Conservation (phyloP, 2,113 vertebrate genomes). For the Equus przewalskii region DNA sequence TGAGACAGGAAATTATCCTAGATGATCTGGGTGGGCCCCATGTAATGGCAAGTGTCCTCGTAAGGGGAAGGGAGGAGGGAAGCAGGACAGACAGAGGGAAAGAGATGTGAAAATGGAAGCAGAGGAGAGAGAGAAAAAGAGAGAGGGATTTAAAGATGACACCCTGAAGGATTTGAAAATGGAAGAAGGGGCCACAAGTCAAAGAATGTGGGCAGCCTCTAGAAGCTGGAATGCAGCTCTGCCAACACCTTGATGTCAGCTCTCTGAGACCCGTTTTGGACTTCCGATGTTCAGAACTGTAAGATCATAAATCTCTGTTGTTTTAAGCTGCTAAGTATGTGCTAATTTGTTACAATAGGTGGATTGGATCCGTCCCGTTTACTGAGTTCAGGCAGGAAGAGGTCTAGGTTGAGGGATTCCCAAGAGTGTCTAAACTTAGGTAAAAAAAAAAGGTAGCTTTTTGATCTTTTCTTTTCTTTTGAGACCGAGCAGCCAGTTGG, state of each 20-base stretch:
- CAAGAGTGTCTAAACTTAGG: background rate
- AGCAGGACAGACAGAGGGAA: background rate
- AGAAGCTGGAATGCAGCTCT: background rate
- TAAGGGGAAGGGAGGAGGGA: background rate
- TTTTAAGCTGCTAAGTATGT: background rate
- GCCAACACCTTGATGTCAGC: background rate
- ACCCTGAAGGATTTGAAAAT: background rate
- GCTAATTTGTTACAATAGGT: background rate
- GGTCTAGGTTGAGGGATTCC: background rate
- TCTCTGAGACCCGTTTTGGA: background rate
- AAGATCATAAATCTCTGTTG: background rate
- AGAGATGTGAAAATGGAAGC: background rate
- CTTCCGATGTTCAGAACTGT: background rate
- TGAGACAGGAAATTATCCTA: background rate
- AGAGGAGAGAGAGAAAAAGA: background rate
- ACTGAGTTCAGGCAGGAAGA: background rate
- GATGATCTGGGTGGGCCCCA: background rate
- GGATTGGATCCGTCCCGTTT: background rate
- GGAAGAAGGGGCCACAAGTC: background rate
- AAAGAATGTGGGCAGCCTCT: background rate
- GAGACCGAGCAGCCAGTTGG: background rate
- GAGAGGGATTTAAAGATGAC: background rate
- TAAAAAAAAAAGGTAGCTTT: background rate
- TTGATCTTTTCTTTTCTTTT: background rate
- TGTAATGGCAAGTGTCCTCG: background rate